Evolutionary conservation across 2,888 invertebrate species (phyloP).

Genomic region (Xestia sexstrigata): DNA sequence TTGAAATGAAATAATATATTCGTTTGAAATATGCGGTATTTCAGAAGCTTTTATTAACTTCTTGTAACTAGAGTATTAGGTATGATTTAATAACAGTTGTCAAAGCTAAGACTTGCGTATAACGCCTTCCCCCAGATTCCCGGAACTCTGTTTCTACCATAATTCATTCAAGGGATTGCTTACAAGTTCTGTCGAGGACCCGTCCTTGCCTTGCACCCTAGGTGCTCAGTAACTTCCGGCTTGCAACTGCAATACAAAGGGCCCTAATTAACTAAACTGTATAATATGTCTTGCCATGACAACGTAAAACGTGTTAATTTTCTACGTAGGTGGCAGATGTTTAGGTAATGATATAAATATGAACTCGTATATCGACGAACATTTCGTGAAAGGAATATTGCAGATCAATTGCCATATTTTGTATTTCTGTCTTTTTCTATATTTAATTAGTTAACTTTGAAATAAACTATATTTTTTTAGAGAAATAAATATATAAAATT

Average conservation of each 20-base stretch:
- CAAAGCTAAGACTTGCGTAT: not conserved
- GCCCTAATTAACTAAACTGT: conserved; percentile 22
- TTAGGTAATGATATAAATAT: not conserved
- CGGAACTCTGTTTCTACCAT: conserved; percentile 7
- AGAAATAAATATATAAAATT: too few relatives aligned
- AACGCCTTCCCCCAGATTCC: not conserved
- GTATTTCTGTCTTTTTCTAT: too few relatives aligned
- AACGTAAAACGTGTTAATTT: not conserved
- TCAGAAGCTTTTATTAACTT: not conserved
- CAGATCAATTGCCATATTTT: too few relatives aligned
- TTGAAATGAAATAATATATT: too few relatives aligned
- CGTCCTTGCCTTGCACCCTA: conserved; percentile 21
- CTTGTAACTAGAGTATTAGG: not conserved
- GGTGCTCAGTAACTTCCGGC: conserved; percentile 38
- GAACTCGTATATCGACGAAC: not conserved
- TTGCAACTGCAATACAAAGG: conserved; percentile 28
- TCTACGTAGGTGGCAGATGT: not conserved
- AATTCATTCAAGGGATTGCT: conserved; percentile 47
- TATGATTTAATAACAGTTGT: not conserved
- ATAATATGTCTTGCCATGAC: not conserved
- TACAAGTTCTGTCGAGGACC: conserved; percentile 26
- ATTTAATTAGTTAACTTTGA: not conserved
- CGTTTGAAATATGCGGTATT: not conserved
- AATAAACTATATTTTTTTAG: not conserved
- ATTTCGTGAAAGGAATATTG: too few relatives aligned